Evolutionary conservation across 2,797 vertebrate species (phyloP).

Genomic region (Cygnus olor): DNA sequence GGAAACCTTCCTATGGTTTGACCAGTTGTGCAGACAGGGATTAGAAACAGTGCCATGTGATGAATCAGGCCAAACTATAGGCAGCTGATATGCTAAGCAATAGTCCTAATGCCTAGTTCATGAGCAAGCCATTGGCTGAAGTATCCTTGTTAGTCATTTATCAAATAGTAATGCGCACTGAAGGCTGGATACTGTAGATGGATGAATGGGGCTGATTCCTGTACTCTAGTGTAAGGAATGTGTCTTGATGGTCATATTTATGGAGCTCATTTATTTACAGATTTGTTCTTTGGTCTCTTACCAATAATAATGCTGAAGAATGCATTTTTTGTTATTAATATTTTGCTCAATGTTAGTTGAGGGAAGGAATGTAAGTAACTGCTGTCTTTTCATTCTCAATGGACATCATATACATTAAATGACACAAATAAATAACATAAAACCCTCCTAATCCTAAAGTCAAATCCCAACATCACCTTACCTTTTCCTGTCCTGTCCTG

Average conservation of each 20-base stretch:
- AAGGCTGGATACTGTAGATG: background rate
- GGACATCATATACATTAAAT: slow-evolving; percentile 23
- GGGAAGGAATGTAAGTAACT: background rate
- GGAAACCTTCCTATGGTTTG: background rate
- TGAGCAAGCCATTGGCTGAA: background rate
- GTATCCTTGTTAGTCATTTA: background rate
- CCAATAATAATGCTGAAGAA: slow-evolving; percentile 34
- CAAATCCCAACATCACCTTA: background rate
- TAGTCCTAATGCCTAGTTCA: slow-evolving; percentile 10
- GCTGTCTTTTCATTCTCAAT: background rate
- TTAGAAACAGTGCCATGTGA: background rate
- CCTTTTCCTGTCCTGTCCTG: background rate
- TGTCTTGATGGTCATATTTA: background rate
- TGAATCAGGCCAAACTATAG: background rate
- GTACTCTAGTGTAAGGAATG: background rate
- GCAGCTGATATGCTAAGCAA: background rate
- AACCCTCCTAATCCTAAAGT: background rate
- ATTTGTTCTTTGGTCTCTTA: slow-evolving; percentile 52
- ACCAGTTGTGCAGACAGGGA: background rate
- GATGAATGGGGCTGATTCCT: background rate
- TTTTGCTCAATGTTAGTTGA: background rate
- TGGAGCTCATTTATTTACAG: background rate
- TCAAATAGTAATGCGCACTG: slow-evolving; percentile 8
- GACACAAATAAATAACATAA: slow-evolving; percentile 33
- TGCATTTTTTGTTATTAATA: slow-evolving; percentile 47